Evolutionary conservation across 2,888 invertebrate genomes (phyloP).

Genomic region (Hirtodrosophila confusa): DNA sequence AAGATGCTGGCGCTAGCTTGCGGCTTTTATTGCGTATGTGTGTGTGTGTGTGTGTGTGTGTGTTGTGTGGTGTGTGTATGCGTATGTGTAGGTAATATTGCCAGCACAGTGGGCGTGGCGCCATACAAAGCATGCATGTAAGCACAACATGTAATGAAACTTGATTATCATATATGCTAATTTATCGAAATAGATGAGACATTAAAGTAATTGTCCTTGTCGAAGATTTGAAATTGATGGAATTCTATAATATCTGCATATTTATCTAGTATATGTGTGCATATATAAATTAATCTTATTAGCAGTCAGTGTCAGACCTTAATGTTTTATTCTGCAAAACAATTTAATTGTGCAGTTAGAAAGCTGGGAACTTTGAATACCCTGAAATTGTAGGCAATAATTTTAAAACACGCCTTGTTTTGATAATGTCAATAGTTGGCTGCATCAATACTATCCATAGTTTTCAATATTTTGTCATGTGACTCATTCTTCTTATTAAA

Average conservation of each 20-base stretch:
- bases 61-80: conserved; percentile 1
- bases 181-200: conserved; percentile 13
- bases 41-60: not conserved
- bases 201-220: conserved; percentile 17
- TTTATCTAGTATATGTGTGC: not conserved
- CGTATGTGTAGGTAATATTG: conserved; percentile 22
- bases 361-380: too few species aligned
- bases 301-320: too few species aligned
- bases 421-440: too few species aligned
- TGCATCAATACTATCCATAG: too few species aligned
- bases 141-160: conserved; percentile 49
- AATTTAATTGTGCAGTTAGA: too few species aligned
- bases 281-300: not conserved
- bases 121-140: conserved; percentile 19
- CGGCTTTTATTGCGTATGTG: conserved; percentile 40
- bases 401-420: too few species aligned
- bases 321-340: too few species aligned
- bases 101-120: conserved; percentile 39
- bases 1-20: conserved; percentile 38
- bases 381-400: too few species aligned
- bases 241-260: not conserved
- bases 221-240: conserved; percentile 18
- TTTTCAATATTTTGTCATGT: too few species aligned
- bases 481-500: too few species aligned
- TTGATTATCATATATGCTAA: conserved; percentile 35